Percentiles rank a stretch among this genome's conserved stretches.
phyloP scores from a whole-genome alignment of 2,888 invertebrate species.

The Trichogramma dendrolimi region DNA sequence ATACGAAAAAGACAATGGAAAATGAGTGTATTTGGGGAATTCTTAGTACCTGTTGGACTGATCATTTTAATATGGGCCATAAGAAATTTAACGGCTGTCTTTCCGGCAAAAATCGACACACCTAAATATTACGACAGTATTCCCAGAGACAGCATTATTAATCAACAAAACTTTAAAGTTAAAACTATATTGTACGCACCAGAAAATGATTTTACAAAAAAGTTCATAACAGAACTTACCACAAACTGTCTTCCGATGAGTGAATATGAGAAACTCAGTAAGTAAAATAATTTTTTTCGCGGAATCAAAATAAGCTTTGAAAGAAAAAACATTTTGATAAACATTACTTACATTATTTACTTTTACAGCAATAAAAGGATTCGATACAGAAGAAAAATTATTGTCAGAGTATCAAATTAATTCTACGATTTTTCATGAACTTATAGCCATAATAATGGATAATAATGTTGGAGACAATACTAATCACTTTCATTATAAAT shows the following conservation, averaged over 20 bases:
- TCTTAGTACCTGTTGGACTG: conserved; percentile 39
- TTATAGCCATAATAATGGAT: conserved; percentile 8
- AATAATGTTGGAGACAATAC: conserved; percentile 33
- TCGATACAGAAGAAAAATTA: conserved; percentile 37
- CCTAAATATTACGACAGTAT: conserved; percentile 34
- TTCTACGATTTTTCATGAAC: conserved; percentile 11
- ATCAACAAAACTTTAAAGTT: conserved; percentile 32
- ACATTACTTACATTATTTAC: neutral
- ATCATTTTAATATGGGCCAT: conserved; percentile 39
- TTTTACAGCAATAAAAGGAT: conserved; percentile 32
- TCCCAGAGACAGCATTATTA: conserved; percentile 21
- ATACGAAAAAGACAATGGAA: conserved; percentile 45
- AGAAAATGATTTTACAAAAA: conserved; percentile 76
- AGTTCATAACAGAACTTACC: conserved; percentile 66
- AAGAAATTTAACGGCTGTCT: conserved; percentile 33
- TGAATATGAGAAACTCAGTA: conserved; percentile 64
- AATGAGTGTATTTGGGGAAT: conserved; percentile 38
- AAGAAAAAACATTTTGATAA: conserved; percentile 1
- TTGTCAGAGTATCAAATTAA: conserved; percentile 22
- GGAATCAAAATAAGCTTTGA: neutral
- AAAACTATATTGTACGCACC: conserved; percentile 40
- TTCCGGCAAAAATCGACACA: conserved; percentile 29
- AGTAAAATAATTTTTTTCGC: conserved; percentile 39
- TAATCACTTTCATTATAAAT: too few species aligned
- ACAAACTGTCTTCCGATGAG: conserved; percentile 68